Evolutionary conservation across 92 coral and sea anemone species (phyloP).

Genomic region (Chrysogorgia sp.): DNA sequence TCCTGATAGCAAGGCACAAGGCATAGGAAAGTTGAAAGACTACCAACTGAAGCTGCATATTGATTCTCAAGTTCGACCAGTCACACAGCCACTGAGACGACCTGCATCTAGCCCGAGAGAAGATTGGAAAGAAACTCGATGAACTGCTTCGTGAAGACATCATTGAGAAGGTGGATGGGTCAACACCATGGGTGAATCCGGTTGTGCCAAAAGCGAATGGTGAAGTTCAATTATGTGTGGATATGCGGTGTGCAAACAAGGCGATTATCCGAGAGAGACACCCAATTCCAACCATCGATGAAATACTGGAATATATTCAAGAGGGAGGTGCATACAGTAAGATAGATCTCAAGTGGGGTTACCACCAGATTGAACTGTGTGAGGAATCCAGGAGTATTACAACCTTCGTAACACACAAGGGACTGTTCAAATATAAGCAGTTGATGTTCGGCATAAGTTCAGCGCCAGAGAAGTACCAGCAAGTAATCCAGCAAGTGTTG

Average conservation of each 20-base stretch:
- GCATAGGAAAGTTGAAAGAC: conserved; percentile 28
- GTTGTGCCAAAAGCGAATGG: conserved; percentile 57
- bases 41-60: conserved; percentile 34
- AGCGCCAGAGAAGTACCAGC: conserved; percentile 41
- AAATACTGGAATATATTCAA: neutral
- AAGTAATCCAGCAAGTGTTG: conserved; percentile 17
- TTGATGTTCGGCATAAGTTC: conserved; percentile 54
- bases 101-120: conserved; percentile 34
- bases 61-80: conserved; percentile 23
- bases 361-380: no score
- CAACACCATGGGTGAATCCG: conserved; percentile 54
- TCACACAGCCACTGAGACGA: conserved; percentile 33
- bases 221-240: conserved; percentile 31
- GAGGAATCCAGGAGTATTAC: no score
- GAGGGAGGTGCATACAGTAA: neutral
- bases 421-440: conserved; percentile 8
- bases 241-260: conserved; percentile 39
- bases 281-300: conserved; percentile 23
- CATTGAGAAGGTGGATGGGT: conserved; percentile 34
- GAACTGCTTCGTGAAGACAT: conserved; percentile 25
- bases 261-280: conserved; percentile 41
- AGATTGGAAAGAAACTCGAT: conserved; percentile 26
- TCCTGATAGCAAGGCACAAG: conserved; percentile 12
- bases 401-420: conserved; percentile 12
- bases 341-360: no score